These are phyloP conservation scores for Parotia lawesii DNA, from an alignment of 2,113 vertebrate genomes.

Conservation along the genomic window DNA sequence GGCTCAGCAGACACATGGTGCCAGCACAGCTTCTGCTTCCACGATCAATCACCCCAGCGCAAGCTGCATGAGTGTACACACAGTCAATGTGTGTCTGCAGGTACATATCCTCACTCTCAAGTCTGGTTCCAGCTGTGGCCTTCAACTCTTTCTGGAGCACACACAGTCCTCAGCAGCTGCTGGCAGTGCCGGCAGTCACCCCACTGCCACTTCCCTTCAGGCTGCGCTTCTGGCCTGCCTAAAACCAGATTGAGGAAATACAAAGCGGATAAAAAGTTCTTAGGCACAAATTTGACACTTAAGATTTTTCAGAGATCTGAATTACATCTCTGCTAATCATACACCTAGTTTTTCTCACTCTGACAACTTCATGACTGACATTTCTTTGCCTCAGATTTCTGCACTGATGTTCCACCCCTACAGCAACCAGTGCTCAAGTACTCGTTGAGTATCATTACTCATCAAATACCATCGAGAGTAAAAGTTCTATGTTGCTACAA, in stretches of 20 bases:
- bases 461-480: neutral
- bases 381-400: neutral
- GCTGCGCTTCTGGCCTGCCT: neutral
- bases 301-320: neutral
- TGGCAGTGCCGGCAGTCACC: neutral
- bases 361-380: neutral
- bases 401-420: neutral
- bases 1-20: neutral
- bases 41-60: accelerated
- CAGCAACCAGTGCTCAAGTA: neutral
- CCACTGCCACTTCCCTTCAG: neutral
- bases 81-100: neutral
- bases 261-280: neutral
- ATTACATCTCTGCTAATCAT: neutral
- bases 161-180: neutral
- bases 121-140: accelerated
- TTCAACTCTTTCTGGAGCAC: accelerated
- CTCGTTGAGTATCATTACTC: neutral
- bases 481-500: neutral
- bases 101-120: neutral
- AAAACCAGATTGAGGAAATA: accelerated
- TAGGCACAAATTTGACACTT: neutral
- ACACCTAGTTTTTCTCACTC: neutral
- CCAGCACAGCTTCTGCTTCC: neutral
- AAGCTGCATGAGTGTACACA: accelerated